Evolutionary conservation across 2,797 vertebrate genomes (phyloP), one percentile per base, ranked within the genome.

Genomic region (Clamator glandarius): DNA sequence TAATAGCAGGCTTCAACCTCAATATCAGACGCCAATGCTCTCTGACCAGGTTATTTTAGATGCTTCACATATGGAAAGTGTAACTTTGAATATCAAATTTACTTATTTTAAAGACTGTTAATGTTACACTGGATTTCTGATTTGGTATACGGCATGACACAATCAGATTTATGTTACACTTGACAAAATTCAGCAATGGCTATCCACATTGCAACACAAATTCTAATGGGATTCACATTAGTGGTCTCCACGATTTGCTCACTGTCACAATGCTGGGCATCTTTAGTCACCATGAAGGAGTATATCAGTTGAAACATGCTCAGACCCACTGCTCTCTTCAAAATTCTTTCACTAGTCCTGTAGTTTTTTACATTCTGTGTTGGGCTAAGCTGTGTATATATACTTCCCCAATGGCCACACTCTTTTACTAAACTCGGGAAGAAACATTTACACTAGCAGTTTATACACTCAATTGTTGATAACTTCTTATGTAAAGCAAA

Each of bases 31-130:
- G 78, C 18, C 39, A 82, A 24, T 26, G n/a, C 25, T 54, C 8
- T 57, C 23, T 72, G 26, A 67, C 3, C 8, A 36, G 7, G 15
- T 62, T 42, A 41, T 69, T 68, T 35, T 33, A 46, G 14, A 19
- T 41, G 26, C 6, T 74, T 59, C 46, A 42, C 0, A 0, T 0
- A 0, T 36, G 26, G n/a, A 63, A 5, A 6, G 26, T 28, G 6
- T 51, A 48, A 26, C 15, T 57, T 31, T n/a, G 76, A 42, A 44
- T 28, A 63, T 28, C 4, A 29, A 33, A n/a, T 36, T 29, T 44
- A 36, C 6, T 44, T 63, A n/a, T 70, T 83, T 57, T 57, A 29
- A 36, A 57, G 26, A n/a, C 18, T 41, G 6, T 63, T 28, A 12
- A 11, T 51, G 15, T 63, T 69, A 44, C n/a, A 18, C 0, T 0